Percentiles rank a stretch among this genome's conserved stretches.
These are phyloP conservation scores for Eupithecia subumbrata DNA, from an alignment of 2,888 invertebrate genomes.

Conservation along the genomic window DNA sequence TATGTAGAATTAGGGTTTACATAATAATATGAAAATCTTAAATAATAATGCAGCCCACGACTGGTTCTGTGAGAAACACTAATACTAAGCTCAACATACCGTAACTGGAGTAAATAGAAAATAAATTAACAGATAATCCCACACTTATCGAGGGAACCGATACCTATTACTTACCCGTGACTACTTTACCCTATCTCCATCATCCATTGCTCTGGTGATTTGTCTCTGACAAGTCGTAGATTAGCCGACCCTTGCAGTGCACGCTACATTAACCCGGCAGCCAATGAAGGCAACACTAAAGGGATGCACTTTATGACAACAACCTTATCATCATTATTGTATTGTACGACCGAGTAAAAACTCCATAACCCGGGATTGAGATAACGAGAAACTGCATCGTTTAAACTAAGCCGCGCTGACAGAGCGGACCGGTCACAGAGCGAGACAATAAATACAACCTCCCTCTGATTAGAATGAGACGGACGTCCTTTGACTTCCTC, in stretches of 20 bases:
- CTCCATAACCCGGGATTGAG: constrained; percentile 58
- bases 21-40: no score
- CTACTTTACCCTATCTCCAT: constrained; percentile 28
- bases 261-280: constrained; percentile 42
- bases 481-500: constrained; percentile 52
- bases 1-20: no score
- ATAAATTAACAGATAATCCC: not conserved
- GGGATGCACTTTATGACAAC: constrained; percentile 44
- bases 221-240: constrained; percentile 45
- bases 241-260: constrained; percentile 42
- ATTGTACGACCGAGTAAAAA: constrained; percentile 51
- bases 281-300: constrained; percentile 39
- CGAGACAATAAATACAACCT: constrained; percentile 54
- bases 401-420: constrained; percentile 57
- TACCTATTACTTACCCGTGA: constrained; percentile 19
- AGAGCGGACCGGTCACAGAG: constrained; percentile 53
- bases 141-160: constrained; percentile 9
- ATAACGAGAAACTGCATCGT: constrained; percentile 65
- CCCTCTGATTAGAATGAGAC: constrained; percentile 54
- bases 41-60: no score
- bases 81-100: not conserved
- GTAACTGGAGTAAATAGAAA: not conserved
- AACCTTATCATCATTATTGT: constrained; percentile 47
- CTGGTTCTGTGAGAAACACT: not conserved
- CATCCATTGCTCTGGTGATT: constrained; percentile 37